Conservation (phyloP, 2,888 invertebrate genomes). For the Chydorus sphaericus region DNA sequence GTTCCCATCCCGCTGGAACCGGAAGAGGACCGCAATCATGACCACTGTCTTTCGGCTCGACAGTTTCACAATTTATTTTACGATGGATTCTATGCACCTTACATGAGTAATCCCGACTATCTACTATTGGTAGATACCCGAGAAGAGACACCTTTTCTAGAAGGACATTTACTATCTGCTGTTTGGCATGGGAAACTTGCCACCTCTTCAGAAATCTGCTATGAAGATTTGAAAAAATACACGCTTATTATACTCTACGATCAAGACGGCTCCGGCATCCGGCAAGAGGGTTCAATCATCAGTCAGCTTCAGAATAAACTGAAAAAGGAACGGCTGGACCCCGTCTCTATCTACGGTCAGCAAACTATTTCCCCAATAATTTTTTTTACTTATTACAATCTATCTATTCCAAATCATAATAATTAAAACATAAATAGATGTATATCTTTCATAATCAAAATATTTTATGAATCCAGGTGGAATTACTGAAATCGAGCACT, state of each 20-base stretch:
- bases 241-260: constrained; percentile 25
- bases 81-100: constrained; percentile 26
- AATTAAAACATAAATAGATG: too few relatives aligned
- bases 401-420: too few relatives aligned
- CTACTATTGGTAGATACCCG: constrained; percentile 25
- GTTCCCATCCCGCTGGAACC: constrained; percentile 21
- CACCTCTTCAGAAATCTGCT: constrained; percentile 19
- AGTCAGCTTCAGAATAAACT: neutral
- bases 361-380: too few relatives aligned
- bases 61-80: constrained; percentile 26
- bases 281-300: constrained; percentile 3
- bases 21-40: constrained; percentile 19
- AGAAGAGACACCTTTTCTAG: constrained; percentile 19
- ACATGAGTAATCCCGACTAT: constrained; percentile 24
- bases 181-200: constrained; percentile 19
- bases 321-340: constrained; percentile 16
- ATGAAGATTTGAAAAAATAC: constrained; percentile 20
- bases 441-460: too few relatives aligned
- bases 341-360: constrained; percentile 21
- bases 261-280: constrained; percentile 18
- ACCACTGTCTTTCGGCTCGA: constrained; percentile 21
- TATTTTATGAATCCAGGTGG: too few relatives aligned
- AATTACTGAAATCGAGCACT: constrained; percentile 19
- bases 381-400: too few relatives aligned
- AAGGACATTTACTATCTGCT: constrained; percentile 20